phyloP scores from a whole-genome alignment of 2,888 invertebrate species.

The Amphipyra berbera region DNA sequence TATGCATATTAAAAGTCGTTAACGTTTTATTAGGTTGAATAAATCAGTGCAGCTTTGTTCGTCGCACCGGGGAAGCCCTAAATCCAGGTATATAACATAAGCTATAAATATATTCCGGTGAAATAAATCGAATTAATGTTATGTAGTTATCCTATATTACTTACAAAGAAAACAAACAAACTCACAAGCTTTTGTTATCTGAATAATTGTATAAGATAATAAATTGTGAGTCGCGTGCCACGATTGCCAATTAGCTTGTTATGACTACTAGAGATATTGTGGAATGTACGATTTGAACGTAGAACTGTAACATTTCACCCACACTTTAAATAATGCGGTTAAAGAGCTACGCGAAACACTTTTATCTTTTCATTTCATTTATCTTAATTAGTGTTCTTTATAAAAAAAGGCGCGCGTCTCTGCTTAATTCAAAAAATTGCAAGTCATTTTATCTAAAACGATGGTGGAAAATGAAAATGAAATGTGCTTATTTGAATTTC shows the following conservation, averaged over 20 bases:
- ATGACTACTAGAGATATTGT: conserved; percentile 23
- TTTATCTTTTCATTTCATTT: conserved; percentile 44
- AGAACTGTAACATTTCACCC: conserved; percentile 15
- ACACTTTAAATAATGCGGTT: conserved; percentile 24
- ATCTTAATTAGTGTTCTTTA: conserved; percentile 41
- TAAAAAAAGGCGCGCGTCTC: conserved; percentile 8
- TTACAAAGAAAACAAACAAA: conserved; percentile 28
- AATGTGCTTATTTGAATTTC: conserved; percentile 30
- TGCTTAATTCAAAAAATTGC: conserved; percentile 13
- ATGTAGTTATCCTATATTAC: conserved; percentile 12
- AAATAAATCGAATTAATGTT: conserved; percentile 21
- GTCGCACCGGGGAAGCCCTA: conserved; percentile 4
- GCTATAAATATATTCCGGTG: conserved; percentile 19
- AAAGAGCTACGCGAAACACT: conserved; percentile 17
- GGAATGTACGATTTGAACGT: conserved; percentile 29
- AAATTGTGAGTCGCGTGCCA: conserved; percentile 20
- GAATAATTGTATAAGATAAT: conserved; percentile 36
- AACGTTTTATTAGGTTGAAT: conserved; percentile 8
- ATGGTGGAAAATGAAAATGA: conserved; percentile 40
- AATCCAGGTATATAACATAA: conserved; percentile 14
- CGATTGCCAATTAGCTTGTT: conserved; percentile 43
- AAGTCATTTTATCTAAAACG: conserved; percentile 21
- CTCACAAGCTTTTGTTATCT: conserved; percentile 26
- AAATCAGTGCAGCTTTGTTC: conserved; percentile 24
- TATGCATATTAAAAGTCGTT: conserved; percentile 1